These are phyloP conservation scores for Clarias magur DNA, from an alignment of 2,113 vertebrate genomes.

Conservation along the genomic window DNA sequence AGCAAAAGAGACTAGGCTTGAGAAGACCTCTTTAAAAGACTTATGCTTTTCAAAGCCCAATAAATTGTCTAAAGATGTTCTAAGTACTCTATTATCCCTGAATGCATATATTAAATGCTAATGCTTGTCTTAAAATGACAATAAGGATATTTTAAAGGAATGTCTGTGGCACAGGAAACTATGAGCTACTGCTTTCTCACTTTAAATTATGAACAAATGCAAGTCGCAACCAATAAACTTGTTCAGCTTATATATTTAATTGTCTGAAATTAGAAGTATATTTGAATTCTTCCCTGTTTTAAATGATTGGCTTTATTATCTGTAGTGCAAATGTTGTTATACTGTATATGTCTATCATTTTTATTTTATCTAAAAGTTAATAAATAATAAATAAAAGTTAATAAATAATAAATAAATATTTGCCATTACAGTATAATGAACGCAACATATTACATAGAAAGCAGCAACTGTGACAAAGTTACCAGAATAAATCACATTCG, in stretches of 20 bases:
- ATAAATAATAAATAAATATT: too few species aligned
- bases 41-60: background rate
- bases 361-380: too few species aligned
- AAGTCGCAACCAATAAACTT: background rate
- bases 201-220: background rate
- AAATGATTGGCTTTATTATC: background rate
- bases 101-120: constrained; percentile 20
- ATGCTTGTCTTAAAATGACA: constrained; percentile 21
- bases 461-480: too few species aligned
- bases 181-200: background rate
- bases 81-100: constrained; percentile 17
- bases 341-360: too few species aligned
- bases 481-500: too few species aligned
- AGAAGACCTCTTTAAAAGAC: background rate
- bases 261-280: constrained; percentile 15
- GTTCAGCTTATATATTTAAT: constrained; percentile 10
- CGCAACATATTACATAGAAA: too few species aligned
- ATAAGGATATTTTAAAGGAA: background rate
- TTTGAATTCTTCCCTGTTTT: background rate
- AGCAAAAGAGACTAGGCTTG: constrained; percentile 37
- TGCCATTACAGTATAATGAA: too few species aligned
- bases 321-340: background rate
- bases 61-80: constrained; percentile 23
- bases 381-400: too few species aligned
- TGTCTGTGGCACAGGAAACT: background rate